phyloP scores from a whole-genome alignment of 2,888 invertebrate genomes.

The Scaptomyza cyrtandrae region DNA sequence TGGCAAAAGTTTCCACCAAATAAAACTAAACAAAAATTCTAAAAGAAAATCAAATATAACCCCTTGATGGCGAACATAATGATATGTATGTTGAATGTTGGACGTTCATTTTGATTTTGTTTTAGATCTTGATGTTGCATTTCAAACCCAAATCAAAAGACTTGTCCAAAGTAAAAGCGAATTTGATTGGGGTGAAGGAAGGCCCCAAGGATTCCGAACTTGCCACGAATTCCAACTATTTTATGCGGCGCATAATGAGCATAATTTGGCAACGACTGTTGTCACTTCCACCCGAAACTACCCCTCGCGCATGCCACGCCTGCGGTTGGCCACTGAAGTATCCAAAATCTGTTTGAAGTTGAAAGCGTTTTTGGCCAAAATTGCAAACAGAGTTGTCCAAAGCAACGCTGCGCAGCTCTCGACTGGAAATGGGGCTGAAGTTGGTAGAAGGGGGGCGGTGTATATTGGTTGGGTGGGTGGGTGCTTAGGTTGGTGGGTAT shows the following conservation, averaged over 20 bases:
- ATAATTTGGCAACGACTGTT: constrained; percentile 72
- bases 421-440: not conserved
- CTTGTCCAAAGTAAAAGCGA: constrained; percentile 37
- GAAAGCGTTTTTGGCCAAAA: constrained; percentile 55
- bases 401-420: not conserved
- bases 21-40: constrained; percentile 32
- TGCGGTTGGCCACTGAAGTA: constrained; percentile 72
- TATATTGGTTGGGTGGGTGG: not conserved
- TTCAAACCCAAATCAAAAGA: constrained; percentile 56
- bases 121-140: constrained; percentile 13
- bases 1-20: constrained; percentile 31
- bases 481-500: not conserved
- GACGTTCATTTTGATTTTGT: constrained; percentile 11
- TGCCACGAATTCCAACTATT: constrained; percentile 58
- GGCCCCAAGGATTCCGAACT: not conserved
- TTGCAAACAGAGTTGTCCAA: constrained; percentile 23
- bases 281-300: constrained; percentile 8
- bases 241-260: constrained; percentile 72
- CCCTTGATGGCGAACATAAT: constrained; percentile 8
- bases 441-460: too few species aligned
- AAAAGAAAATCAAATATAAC: not conserved
- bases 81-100: constrained; percentile 16
- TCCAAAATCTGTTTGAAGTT: constrained; percentile 76
- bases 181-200: constrained; percentile 1
- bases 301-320: constrained; percentile 3